Evolutionary conservation across 2,888 invertebrate species (phyloP), one percentile per base, ranked within the genome.

Genomic region (Tinea trinotella): DNA sequence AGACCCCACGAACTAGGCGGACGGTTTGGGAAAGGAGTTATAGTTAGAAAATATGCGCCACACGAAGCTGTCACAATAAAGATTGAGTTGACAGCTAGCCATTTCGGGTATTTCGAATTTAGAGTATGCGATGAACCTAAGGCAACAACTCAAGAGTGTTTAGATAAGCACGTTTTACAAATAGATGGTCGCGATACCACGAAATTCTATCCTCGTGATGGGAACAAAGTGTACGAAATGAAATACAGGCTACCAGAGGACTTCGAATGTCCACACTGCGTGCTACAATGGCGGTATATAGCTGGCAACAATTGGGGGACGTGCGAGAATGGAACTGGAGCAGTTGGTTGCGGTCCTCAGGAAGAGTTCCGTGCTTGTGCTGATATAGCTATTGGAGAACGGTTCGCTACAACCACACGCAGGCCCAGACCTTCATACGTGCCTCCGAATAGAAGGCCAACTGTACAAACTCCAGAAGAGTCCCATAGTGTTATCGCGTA

Each of bases 281-380:
- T 96, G 2, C 79, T 96, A 56, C 96, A 96, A 68, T 96, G 96
- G 96, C 89, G 92, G 61, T 96, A 96, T 73, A 88, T 93, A 55
- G 95, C 96, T 46, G 95, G 92, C 1, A 94, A 94, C 66, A 94
- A 93, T 68, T 95, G 94, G 94, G 94, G 94, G 0, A 87, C 84
- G 10, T 93, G 93, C 64, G 85, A 85, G 0, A 90, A 93, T 65
- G 92, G 92, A 0, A 90, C 89, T 49, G 93, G 92, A 24, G 92
- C 91, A 0, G 92, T 96, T 0, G 96, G 96, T 0, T 96, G 96
- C 66, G 96, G 96, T 0, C 93, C 93, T 0, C 96, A 96, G 68
- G 96, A 96, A 70, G 94, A 95, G 66, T 96, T 96, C 66, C 88
- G 95, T 15, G 92, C 93, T 0, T 95, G 95, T 61, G 91, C 95